phyloP scores from a whole-genome alignment of 35 echinoderm and acorn worm species.

The Anneissia japonica region DNA sequence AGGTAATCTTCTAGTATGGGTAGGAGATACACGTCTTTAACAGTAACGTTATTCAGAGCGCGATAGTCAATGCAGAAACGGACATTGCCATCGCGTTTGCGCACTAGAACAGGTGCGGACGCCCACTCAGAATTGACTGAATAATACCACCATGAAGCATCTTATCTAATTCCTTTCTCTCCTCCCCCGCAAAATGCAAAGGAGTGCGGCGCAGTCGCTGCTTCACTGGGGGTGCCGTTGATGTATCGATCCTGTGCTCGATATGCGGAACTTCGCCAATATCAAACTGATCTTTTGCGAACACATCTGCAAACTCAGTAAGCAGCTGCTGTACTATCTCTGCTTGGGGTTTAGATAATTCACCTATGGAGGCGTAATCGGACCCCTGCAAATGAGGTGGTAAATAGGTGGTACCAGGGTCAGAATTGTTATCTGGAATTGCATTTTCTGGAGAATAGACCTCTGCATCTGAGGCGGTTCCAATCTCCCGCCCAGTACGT shows the following conservation, averaged over 20 bases:
- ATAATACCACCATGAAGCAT: not conserved
- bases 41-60: not conserved
- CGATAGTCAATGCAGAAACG: not conserved
- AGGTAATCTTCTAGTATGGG: not conserved
- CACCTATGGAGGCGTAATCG: no score
- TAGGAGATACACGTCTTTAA: not conserved
- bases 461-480: slow-evolving; percentile 11
- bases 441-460: no score
- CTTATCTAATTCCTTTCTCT: not conserved
- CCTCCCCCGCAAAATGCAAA: not conserved
- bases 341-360: no score
- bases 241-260: not conserved
- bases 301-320: not conserved
- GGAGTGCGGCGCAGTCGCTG: not conserved
- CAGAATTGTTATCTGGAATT: no score
- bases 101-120: not conserved
- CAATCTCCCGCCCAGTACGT: not conserved
- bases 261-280: not conserved
- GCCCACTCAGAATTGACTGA: not conserved
- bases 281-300: not conserved
- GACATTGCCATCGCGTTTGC: not conserved
- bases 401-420: no score
- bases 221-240: not conserved
- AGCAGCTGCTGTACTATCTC: not conserved
- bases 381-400: no score